Evolutionary conservation across 2,888 invertebrate species (phyloP).

Genomic region (Apodemia hepburni): DNA sequence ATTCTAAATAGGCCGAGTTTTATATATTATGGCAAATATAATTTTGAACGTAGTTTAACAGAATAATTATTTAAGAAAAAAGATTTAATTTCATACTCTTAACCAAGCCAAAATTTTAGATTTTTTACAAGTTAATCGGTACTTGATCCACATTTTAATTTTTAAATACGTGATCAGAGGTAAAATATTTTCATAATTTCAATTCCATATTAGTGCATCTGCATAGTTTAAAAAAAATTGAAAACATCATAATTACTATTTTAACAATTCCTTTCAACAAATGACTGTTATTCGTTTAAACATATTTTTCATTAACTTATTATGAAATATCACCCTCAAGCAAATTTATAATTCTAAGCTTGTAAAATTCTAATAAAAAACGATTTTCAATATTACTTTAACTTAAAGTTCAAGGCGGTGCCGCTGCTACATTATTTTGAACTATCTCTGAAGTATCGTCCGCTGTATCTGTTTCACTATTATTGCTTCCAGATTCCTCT

Average conservation of each 20-base stretch:
- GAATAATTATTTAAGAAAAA: too few relatives aligned
- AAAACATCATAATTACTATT: too few relatives aligned
- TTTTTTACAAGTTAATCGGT: too few relatives aligned
- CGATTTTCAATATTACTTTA: background rate
- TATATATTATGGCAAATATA: too few relatives aligned
- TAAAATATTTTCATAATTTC: background rate
- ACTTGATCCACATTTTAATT: too few relatives aligned
- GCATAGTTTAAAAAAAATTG: background rate
- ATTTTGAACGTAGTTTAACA: too few relatives aligned
- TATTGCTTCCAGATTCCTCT: constrained; percentile 56
- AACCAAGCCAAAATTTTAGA: too few relatives aligned
- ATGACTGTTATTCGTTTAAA: background rate
- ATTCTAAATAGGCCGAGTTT: too few relatives aligned
- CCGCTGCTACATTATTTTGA: constrained; percentile 62
- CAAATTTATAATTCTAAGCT: background rate
- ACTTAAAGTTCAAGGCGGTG: constrained; percentile 52
- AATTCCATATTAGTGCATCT: constrained; percentile 8
- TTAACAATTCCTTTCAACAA: too few relatives aligned
- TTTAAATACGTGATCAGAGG: too few relatives aligned
- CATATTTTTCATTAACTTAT: background rate
- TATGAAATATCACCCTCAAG: background rate
- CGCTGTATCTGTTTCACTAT: constrained; percentile 61
- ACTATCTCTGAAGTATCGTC: constrained; percentile 65
- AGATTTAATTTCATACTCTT: too few relatives aligned
- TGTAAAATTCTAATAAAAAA: constrained; percentile 1